Evolutionary conservation across 2,113 vertebrate species (phyloP), one percentile per base, ranked within the genome.

Genomic region (Python bivittatus): DNA sequence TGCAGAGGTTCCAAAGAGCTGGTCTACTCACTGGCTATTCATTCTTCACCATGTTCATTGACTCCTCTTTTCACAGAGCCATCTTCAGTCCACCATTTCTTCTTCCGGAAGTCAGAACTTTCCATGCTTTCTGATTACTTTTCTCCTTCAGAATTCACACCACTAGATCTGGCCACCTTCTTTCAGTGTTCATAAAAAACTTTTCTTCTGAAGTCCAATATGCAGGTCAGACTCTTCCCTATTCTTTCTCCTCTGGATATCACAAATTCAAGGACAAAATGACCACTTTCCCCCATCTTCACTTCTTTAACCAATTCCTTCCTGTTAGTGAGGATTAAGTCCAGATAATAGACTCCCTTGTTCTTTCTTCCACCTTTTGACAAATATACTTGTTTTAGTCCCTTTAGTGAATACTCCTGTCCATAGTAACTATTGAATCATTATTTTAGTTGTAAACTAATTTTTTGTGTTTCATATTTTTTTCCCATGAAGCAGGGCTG

Each of bases 401-500:
- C 10, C 60, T 64, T 25, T 54, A 22, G 22, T 44, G 54, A 48
- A 44, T 29, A 44, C 48, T 90, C 53, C 22, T 56, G 20, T 12
- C 33, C 12, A 33, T 83, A 38, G 17, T 33, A 83, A 20, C 17
- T 38, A 83, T 20, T 38, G 10, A 42, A 64, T 44, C 27, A 52
- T 64, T 89, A 44, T 15, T 90, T 90, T 84, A 42, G 12, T 17
- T 84, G 15, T 42, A 83, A 90, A 38, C 2, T 84, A 92, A 79
- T 85, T 44, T 93, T 85, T 83, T 48, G 85, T 95, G 90, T 95
- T 56, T 93, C 89, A 89, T 48, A 94, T 88, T 38, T 58, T 92
- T 92, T 91, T 86, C 89, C 91, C 89, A 93, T 27, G 27, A 10
- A 90, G 79, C 48, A 61, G 87, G 57, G 87, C 79, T 87, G 72